Conservation (phyloP, 1,140 invertebrate genomes). For the Drosophila erecta region DNA sequence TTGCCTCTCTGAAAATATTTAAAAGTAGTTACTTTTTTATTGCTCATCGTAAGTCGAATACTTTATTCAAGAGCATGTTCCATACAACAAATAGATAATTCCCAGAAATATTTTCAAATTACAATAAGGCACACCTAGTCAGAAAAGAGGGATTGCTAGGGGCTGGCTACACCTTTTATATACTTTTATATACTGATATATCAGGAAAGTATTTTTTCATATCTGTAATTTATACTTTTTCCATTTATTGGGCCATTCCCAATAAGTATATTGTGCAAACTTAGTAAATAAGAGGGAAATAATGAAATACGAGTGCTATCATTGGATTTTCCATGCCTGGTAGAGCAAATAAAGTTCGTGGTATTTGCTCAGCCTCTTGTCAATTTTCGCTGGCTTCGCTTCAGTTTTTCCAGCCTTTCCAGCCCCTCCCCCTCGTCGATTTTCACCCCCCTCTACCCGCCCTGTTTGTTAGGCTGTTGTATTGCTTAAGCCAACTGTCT, state of each 20-base stretch:
- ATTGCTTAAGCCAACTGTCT: slow-evolving; percentile 77
- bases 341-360: slow-evolving; percentile 19
- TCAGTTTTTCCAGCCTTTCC: slow-evolving; percentile 48
- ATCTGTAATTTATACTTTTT: no score
- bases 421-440: background rate
- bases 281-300: background rate
- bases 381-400: slow-evolving; percentile 19
- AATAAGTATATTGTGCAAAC: background rate
- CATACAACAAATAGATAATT: background rate
- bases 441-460: background rate
- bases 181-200: no score
- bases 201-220: no score
- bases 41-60: no score
- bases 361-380: background rate
- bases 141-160: background rate
- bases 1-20: no score
- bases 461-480: slow-evolving; percentile 26
- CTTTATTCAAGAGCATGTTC: background rate
- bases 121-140: background rate
- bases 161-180: no score
- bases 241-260: no score
- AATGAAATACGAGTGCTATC: background rate
- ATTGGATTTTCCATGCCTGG: no score
- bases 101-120: background rate
- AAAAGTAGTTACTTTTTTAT: no score